Percentiles rank a stretch among this genome's conserved stretches.
These are phyloP conservation scores for Synergus laeviventris DNA, from an alignment of 2,888 invertebrate genomes.

Conservation along the genomic window DNA sequence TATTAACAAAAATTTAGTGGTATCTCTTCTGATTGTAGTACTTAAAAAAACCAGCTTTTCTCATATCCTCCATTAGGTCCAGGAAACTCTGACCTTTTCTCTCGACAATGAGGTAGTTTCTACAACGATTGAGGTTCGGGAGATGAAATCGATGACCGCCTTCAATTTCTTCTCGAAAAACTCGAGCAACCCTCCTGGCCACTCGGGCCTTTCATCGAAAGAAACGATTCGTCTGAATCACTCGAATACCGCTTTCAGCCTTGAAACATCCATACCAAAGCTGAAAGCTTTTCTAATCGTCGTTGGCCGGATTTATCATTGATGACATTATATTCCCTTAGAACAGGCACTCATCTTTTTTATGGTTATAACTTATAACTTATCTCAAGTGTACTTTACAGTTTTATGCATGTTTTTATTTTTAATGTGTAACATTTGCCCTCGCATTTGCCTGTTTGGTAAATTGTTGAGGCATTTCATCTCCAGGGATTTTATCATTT, in stretches of 20 bases:
- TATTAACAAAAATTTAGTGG: neutral
- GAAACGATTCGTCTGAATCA: neutral
- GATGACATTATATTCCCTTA: neutral
- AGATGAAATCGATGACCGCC: constrained; percentile 6
- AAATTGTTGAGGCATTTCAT: neutral
- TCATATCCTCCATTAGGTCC: neutral
- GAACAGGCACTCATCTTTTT: neutral
- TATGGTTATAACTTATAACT: neutral
- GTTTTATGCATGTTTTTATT: neutral
- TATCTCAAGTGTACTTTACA: neutral
- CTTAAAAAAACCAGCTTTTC: neutral
- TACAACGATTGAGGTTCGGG: neutral
- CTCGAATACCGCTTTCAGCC: neutral
- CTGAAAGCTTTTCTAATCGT: constrained; percentile 1
- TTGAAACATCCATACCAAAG: neutral
- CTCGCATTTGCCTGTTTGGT: too few relatives aligned
- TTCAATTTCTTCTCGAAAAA: neutral
- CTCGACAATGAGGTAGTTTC: neutral
- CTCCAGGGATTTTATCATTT: neutral
- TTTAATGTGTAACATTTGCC: neutral
- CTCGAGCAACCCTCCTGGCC: neutral
- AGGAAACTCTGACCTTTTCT: neutral
- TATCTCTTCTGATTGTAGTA: neutral
- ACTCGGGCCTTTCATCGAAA: neutral
- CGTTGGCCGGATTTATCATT: neutral